Base-by-base conservation (phyloP, 2,888 invertebrate genomes). In the Bombyx huttoni region DNA sequence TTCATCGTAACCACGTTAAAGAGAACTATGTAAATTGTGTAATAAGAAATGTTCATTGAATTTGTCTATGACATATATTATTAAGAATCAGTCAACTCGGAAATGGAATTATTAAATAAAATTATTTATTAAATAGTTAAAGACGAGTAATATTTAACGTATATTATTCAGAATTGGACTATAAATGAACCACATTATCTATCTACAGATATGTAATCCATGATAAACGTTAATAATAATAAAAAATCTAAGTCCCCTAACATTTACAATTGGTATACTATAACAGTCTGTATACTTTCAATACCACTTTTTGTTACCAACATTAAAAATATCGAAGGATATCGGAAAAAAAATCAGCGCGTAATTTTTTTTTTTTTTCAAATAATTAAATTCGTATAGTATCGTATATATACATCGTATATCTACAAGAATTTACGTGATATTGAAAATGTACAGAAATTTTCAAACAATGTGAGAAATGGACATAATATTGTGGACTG, bases 201-300 rank as follows among this genome's bases (percentile, higher is more conserved):
- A 88, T 82, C 88, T 88, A 88, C 83, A 88, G 88, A 88, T 88
- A 88, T 88, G 88, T 88, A 79, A 87, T 84, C 85, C 81, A 88
- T 87, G 88, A 88, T 88, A 88, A 84, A 85, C 80, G 78, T 83
- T 86, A 86, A 83, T 79, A 76, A 66, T 66, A 50, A 70, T 82
- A 83, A 75, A 86, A 84, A 84, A 81, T 80, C 81, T 85, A 82
- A 79, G 68, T 78, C 77, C 75, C 77, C 78, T 82, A 81, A 78
- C 67, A 65, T 72, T 73, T 63, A 59, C 78, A 81, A 74, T 79
- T 76, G 83, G 65, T 73, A 58, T 53, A 53, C 70, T 80, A 78
- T 72, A n/a, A 76, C 73, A 73, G 66, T 63, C 71, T 72, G 73
- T 76, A 70, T 73, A 74, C 78, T 82, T 82, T 76, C 82, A 86